Conservation (phyloP, 2,888 invertebrate genomes). For the Amphipoea oculea region DNA sequence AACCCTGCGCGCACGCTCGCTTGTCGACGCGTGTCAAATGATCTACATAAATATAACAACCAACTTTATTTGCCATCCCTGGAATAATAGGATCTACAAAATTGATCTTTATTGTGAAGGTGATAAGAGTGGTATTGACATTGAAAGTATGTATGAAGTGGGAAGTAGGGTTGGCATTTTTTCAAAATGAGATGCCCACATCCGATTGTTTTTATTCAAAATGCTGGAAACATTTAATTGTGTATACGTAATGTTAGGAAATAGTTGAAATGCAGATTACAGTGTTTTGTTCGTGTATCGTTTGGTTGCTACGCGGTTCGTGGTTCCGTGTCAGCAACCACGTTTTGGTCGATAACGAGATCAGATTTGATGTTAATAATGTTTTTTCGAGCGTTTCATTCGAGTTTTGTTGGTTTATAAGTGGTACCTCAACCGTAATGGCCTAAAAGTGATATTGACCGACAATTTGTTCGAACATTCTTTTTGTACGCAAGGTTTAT, state of each 20-base stretch:
- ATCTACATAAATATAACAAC: conserved; percentile 71
- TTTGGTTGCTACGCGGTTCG: conserved; percentile 70
- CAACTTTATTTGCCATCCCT: conserved; percentile 57
- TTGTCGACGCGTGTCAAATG: conserved; percentile 82
- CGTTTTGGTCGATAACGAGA: conserved; percentile 69
- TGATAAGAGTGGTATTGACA: conserved; percentile 38
- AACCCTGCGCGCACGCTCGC: conserved; percentile 70
- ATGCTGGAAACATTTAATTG: conserved; percentile 87
- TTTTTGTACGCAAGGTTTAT: conserved; percentile 49
- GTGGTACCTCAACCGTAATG: conserved; percentile 66
- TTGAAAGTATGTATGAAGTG: neutral
- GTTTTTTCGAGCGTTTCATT: conserved; percentile 69
- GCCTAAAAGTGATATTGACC: conserved; percentile 64
- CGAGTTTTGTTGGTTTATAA: conserved; percentile 67
- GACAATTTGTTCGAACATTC: conserved; percentile 64
- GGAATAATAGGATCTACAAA: conserved; percentile 22
- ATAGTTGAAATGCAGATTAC: conserved; percentile 74
- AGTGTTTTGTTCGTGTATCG: conserved; percentile 62
- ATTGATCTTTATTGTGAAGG: conserved; percentile 56
- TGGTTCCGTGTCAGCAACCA: conserved; percentile 68
- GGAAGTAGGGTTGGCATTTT: conserved; percentile 63
- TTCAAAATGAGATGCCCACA: conserved; percentile 79
- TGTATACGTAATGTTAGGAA: conserved; percentile 79
- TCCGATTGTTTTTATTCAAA: conserved; percentile 88
- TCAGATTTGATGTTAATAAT: conserved; percentile 68